These are phyloP conservation scores for Rhimphoctona megacephalus DNA, from an alignment of 2,888 invertebrate genomes.

Conservation along the genomic window DNA sequence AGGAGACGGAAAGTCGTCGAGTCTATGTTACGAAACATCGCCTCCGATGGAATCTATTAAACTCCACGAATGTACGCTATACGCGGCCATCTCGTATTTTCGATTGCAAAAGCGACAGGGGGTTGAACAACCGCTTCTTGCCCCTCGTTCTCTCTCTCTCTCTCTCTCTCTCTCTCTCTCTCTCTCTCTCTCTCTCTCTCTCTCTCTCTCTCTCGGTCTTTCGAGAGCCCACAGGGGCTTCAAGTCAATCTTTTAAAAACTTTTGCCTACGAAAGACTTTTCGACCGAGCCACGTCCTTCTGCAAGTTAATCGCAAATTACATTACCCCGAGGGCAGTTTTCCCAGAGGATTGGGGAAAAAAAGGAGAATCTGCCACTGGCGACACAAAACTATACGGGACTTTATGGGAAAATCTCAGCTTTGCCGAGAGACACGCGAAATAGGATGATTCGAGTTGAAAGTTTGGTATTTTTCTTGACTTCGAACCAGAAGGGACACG, in stretches of 20 bases:
- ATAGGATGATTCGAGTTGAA: constrained; percentile 46
- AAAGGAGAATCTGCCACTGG: constrained; percentile 24
- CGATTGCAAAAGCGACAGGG: constrained; percentile 70
- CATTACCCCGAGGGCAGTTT: constrained; percentile 78
- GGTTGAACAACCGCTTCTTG: constrained; percentile 5
- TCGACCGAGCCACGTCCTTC: constrained; percentile 65
- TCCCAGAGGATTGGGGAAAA: constrained; percentile 40
- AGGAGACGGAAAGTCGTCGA: constrained; percentile 26
- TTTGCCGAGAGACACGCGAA: constrained; percentile 47
- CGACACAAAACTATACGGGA: constrained; percentile 55
- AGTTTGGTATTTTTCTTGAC: constrained; percentile 66
- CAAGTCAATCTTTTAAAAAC: constrained; percentile 83
- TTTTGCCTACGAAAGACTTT: constrained; percentile 72
- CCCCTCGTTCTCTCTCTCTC: not conserved
- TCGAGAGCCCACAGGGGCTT: constrained; percentile 41
- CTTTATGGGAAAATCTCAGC: constrained; percentile 39
- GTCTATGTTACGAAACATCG: constrained; percentile 35
- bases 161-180: not conserved
- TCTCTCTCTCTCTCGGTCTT: constrained; percentile 21
- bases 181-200: constrained; percentile 34
- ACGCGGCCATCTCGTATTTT: constrained; percentile 72
- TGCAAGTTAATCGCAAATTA: constrained; percentile 83
- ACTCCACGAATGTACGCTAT: constrained; percentile 69
- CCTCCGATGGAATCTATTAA: constrained; percentile 77
- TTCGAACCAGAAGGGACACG: constrained; percentile 26